phyloP scores from a whole-genome alignment of 2,888 invertebrate genomes.

The Hetaerina titia region DNA sequence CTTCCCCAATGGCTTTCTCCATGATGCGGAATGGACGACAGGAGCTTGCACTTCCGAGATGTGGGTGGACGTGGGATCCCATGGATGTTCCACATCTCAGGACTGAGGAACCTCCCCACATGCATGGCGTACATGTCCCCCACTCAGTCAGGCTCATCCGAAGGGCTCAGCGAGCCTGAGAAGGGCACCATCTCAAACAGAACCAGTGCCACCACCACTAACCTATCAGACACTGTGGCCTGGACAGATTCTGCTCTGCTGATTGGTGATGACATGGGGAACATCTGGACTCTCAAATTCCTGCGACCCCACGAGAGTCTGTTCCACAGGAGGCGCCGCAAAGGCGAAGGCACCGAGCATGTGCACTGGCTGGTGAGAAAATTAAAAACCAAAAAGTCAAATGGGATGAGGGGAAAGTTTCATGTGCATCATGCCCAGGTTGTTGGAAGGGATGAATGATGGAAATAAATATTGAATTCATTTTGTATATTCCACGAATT shows the following conservation, averaged over 20 bases:
- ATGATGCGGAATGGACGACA: not conserved
- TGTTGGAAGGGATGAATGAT: too few relatives aligned
- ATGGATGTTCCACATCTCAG: slow-evolving; percentile 44
- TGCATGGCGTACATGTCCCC: slow-evolving; percentile 32
- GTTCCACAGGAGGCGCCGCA: slow-evolving; percentile 76
- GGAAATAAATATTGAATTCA: too few relatives aligned
- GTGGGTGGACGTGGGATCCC: slow-evolving; percentile 29
- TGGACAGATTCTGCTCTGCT: slow-evolving; percentile 77
- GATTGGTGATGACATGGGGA: slow-evolving; percentile 81
- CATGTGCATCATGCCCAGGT: too few relatives aligned
- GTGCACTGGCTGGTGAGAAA: slow-evolving; percentile 18
- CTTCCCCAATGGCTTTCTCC: not conserved
- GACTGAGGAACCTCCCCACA: not conserved
- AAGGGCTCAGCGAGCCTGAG: not conserved
- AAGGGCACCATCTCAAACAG: not conserved
- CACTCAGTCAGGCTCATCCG: not conserved
- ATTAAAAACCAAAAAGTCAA: too few relatives aligned
- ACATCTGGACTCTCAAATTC: slow-evolving; percentile 79
- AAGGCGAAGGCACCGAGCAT: slow-evolving; percentile 37
- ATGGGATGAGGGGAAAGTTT: too few relatives aligned
- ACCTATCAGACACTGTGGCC: too few relatives aligned
- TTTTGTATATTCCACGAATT: too few relatives aligned
- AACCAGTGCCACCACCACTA: not conserved
- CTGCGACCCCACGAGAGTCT: slow-evolving; percentile 79
- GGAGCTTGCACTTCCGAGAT: slow-evolving; percentile 46